Conservation (phyloP, 2,113 vertebrate species). For the Hyla sarda region DNA sequence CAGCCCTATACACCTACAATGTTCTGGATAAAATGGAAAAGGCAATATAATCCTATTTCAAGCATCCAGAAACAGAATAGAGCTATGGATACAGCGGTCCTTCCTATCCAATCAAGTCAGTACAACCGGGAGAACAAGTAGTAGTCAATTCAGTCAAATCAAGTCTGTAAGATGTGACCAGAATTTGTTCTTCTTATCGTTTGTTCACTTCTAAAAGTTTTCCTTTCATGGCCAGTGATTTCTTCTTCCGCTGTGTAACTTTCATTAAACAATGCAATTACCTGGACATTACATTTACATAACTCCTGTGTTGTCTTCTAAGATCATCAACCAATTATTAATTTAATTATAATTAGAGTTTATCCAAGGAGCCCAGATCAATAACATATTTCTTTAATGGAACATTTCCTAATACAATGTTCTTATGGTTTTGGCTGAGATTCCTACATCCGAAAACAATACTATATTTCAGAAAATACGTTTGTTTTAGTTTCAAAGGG, state of each 20-base stretch:
- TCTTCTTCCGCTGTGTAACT: constrained; percentile 4
- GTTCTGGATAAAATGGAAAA: not conserved
- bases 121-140: not conserved
- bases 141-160: not conserved
- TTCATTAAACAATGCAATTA: constrained; percentile 23
- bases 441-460: not conserved
- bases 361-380: not conserved
- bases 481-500: too few relatives aligned
- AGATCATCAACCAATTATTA: constrained; percentile 20
- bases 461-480: too few relatives aligned
- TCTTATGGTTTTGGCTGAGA: constrained; percentile 16
- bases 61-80: not conserved
- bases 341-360: constrained; percentile 32
- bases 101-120: not conserved
- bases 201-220: not conserved
- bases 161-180: not conserved
- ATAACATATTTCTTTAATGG: constrained; percentile 39
- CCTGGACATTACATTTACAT: constrained; percentile 16
- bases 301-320: not conserved
- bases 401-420: constrained; percentile 37
- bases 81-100: not conserved
- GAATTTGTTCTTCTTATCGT: not conserved
- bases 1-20: not conserved
- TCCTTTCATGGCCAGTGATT: not conserved
- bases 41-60: too few relatives aligned